Conservation (phyloP, 2,797 vertebrate genomes). For the Scomberomorus guttatus region DNA sequence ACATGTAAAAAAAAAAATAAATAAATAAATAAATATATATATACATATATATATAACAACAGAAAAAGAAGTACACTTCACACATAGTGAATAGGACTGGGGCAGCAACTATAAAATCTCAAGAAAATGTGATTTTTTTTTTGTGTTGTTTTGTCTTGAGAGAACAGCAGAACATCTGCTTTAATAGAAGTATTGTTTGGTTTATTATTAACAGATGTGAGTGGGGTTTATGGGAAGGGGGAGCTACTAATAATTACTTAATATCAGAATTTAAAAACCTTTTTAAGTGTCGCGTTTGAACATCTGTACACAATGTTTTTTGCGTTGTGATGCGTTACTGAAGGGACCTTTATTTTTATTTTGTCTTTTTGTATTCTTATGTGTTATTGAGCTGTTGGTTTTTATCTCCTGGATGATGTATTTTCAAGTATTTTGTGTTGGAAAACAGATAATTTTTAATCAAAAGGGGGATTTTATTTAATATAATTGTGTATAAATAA, state of each 20-base stretch:
- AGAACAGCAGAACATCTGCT: conserved; percentile 52
- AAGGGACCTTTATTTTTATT: conserved; percentile 70
- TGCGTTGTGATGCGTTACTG: conserved; percentile 50
- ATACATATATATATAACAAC: conserved; percentile 29
- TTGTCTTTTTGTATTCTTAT: conserved; percentile 65
- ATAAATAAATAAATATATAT: conserved; percentile 19
- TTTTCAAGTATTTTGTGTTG: conserved; percentile 81
- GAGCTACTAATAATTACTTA: conserved; percentile 49
- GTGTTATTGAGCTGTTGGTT: conserved; percentile 66
- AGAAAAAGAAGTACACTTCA: conserved; percentile 69
- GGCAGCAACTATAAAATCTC: conserved; percentile 30
- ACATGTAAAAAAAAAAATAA: conserved; percentile 69
- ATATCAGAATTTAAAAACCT: conserved; percentile 70
- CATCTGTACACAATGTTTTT: conserved; percentile 66
- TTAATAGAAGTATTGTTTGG: conserved; percentile 53
- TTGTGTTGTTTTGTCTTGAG: conserved; percentile 36
- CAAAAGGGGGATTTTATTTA: conserved; percentile 79
- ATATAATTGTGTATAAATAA: conserved; percentile 74
- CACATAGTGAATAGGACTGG: conserved; percentile 71
- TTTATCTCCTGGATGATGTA: conserved; percentile 77
- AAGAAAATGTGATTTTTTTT: conserved; percentile 53
- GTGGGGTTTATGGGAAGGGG: conserved; percentile 24
- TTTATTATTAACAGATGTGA: conserved; percentile 48
- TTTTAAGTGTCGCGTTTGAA: conserved; percentile 59
- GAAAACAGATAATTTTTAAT: conserved; percentile 61